These are phyloP conservation scores for Physocephala rufipes DNA, from an alignment of 2,888 invertebrate species.

Conservation along the genomic window DNA sequence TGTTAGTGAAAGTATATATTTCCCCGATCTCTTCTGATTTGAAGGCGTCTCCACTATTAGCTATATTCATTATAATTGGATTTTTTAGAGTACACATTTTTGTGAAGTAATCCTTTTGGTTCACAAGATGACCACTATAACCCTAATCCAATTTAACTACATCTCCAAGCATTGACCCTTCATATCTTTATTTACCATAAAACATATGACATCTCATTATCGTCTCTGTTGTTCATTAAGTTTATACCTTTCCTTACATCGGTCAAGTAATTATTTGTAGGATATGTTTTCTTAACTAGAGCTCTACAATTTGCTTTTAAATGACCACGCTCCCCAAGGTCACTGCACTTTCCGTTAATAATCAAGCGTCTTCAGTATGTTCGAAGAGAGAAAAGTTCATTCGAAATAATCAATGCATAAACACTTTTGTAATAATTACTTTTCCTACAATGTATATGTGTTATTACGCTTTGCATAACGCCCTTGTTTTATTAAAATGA, in stretches of 20 bases:
- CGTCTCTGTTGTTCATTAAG: neutral
- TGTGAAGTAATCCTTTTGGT: neutral
- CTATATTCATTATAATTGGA: neutral
- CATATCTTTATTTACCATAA: neutral
- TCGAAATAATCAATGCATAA: too few relatives aligned
- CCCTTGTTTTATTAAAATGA: too few relatives aligned
- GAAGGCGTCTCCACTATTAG: neutral
- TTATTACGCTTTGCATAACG: too few relatives aligned
- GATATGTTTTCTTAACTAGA: neutral
- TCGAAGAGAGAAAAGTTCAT: too few relatives aligned
- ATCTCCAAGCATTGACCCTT: neutral
- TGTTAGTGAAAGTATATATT: constrained; percentile 13
- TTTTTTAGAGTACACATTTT: neutral
- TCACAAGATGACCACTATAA: constrained; percentile 1
- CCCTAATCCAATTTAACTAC: constrained; percentile 3
- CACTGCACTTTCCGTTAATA: neutral
- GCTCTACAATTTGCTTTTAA: neutral
- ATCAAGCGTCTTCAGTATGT: too few relatives aligned
- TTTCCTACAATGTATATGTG: too few relatives aligned
- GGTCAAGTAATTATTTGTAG: neutral
- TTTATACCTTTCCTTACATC: neutral
- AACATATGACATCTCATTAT: neutral
- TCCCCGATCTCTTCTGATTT: constrained; percentile 20
- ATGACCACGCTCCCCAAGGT: neutral
- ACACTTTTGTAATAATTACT: too few relatives aligned